phyloP scores from a whole-genome alignment of 35 echinoderm and acorn worm genomes.

The Diadema setosum region DNA sequence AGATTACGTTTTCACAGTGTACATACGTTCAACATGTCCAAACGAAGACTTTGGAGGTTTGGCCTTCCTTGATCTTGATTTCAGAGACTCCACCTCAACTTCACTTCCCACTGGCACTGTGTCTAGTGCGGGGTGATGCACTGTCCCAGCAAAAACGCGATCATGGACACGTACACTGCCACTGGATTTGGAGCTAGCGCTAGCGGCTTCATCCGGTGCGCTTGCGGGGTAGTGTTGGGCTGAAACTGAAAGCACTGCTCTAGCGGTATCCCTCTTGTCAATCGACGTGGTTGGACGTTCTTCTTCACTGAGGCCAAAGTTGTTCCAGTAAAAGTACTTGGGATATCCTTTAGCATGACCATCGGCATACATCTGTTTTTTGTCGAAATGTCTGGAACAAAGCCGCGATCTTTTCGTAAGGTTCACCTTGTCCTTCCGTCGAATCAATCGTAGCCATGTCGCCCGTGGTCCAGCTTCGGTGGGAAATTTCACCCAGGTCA shows the following conservation, averaged over 20 bases:
- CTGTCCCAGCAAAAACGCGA: not conserved
- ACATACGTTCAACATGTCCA: not conserved
- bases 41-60: not conserved
- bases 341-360: not conserved
- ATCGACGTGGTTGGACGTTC: not conserved
- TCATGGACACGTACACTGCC: not conserved
- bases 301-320: not conserved
- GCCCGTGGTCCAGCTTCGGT: not conserved
- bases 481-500: not conserved
- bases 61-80: not conserved
- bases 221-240: not conserved
- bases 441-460: not conserved
- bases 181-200: too few relatives aligned
- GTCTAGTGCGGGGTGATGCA: not conserved
- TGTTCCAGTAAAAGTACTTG: not conserved
- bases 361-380: not conserved
- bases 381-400: slow-evolving; percentile 12
- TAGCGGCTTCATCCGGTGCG: not conserved
- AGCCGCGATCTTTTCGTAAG: not conserved
- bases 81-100: not conserved
- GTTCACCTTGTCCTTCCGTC: not conserved
- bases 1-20: too few relatives aligned
- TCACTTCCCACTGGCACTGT: not conserved
- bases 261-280: not conserved
- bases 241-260: not conserved